Base-by-base conservation (phyloP, 2,797 vertebrate species). In the Alfaro cultratus region DNA sequence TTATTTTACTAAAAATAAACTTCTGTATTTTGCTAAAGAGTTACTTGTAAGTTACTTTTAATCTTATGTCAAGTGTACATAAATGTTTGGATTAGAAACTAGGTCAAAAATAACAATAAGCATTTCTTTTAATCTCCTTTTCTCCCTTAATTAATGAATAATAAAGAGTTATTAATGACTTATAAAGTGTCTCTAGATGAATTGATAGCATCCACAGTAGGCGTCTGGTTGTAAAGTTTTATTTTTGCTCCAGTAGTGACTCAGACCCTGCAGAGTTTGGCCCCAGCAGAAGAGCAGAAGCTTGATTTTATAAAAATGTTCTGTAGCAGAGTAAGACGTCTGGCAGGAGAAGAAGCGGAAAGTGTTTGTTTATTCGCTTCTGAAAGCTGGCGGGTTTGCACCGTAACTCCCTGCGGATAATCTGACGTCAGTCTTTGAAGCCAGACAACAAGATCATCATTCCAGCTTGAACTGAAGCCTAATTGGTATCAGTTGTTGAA, bases 381-480 rank as follows among this genome's bases (percentile, higher is more conserved):
- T 53, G 77, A 84, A 77, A 83, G 57, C 86, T 81, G 78, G 75
- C 70, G 81, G 60, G 74, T 80, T 83, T 71, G 67, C 71, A 74
- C 80, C 89, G 70, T 78, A 89, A 83, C 85, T 81, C 82, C 85
- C 46, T 0, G 84, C 68, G 80, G 80, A 87, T 76, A 68, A 77
- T 76, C 4, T 84, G 88, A 91, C 67, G 76, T 89, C 86, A 79
- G 79, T 41, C 87, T 91, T 91, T 93, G 87, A 93, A 90, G 88
- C 82, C 84, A 78, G 36, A 89, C 77, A 87, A 70, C 85, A 75
- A 31, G 82, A 87, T 88, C 73, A 2, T 81, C 84, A 91, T 85
- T 85, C 83, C 64, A 71, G 83, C 80, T 86, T 89, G 84, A 92
- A 87, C 85, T 86, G 78, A 3, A 39, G 55, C 83, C 83, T 88